Conservation (phyloP, 2,113 vertebrate genomes). For the Taurulus bubalis region DNA sequence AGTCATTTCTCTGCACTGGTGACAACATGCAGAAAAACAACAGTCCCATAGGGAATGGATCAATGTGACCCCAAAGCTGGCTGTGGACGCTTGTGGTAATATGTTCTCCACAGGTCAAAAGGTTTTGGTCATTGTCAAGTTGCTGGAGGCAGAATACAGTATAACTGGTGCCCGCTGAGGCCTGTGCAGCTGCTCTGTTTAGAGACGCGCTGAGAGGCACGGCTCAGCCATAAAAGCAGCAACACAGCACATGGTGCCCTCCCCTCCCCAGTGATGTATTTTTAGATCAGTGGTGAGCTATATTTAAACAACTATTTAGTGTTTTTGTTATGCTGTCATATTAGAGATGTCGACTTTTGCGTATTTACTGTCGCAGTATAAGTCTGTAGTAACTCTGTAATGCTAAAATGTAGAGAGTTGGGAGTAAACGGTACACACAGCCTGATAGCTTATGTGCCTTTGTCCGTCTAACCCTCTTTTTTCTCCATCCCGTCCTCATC, state of each 20-base stretch:
- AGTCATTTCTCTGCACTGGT: constrained; percentile 10
- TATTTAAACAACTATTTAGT: constrained; percentile 64
- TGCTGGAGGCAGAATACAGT: constrained; percentile 52
- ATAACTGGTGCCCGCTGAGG: constrained; percentile 49
- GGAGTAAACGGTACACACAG: constrained; percentile 1
- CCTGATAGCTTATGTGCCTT: constrained; percentile 17
- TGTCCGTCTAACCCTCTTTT: constrained; percentile 8
- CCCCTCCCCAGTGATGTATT: constrained; percentile 55
- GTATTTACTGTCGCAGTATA: constrained; percentile 18
- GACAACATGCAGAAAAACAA: constrained; percentile 11
- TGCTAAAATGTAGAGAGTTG: constrained; percentile 14
- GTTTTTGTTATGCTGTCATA: constrained; percentile 47
- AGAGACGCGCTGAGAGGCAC: constrained; percentile 45
- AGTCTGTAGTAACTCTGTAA: constrained; percentile 11
- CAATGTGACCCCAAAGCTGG: constrained; percentile 60
- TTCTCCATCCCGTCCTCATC: background rate
- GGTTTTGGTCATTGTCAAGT: constrained; percentile 58
- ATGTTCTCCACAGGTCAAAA: constrained; percentile 67
- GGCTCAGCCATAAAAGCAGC: constrained; percentile 35
- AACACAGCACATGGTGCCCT: constrained; percentile 37
- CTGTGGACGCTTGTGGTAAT: constrained; percentile 39
- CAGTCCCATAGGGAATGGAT: constrained; percentile 44
- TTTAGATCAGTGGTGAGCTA: constrained; percentile 68
- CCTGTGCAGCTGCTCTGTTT: constrained; percentile 52
- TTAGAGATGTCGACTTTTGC: constrained; percentile 28